Conservation (phyloP, 2,113 vertebrate genomes). For the Isichthys henryi region DNA sequence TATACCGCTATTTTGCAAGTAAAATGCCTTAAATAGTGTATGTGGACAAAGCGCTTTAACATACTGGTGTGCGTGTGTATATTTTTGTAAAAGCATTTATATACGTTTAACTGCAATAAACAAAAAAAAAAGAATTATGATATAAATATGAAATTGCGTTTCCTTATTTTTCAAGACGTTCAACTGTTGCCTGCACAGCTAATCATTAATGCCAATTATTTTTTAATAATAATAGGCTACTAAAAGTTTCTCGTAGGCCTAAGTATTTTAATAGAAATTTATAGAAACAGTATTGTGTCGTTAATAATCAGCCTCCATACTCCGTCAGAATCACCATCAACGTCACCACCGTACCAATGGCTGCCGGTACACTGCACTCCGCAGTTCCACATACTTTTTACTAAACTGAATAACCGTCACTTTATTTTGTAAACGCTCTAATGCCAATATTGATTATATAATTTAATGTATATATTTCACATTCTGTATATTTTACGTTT, state of each 20-base stretch:
- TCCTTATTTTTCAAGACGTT: not conserved
- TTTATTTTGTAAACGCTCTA: not conserved
- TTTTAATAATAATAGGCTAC: not conserved
- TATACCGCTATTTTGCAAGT: not conserved
- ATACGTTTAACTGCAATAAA: not conserved
- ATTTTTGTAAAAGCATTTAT: not conserved
- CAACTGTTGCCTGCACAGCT: not conserved
- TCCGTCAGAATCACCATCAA: not conserved
- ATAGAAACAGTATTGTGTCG: not conserved
- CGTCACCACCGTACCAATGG: not conserved
- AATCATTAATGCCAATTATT: not conserved
- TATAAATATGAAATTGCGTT: not conserved
- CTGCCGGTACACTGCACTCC: not conserved
- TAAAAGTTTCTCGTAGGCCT: not conserved
- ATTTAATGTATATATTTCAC: not conserved
- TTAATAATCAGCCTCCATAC: not conserved
- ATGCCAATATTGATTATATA: not conserved
- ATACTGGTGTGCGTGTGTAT: not conserved
- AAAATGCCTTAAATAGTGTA: not conserved
- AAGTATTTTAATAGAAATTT: not conserved
- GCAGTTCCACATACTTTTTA: not conserved
- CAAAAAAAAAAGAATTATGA: not conserved
- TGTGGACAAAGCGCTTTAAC: not conserved
- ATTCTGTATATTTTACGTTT: not conserved
- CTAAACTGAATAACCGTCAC: not conserved